Conservation (phyloP, 2,888 invertebrate species). For the Oasisia sp. region DNA sequence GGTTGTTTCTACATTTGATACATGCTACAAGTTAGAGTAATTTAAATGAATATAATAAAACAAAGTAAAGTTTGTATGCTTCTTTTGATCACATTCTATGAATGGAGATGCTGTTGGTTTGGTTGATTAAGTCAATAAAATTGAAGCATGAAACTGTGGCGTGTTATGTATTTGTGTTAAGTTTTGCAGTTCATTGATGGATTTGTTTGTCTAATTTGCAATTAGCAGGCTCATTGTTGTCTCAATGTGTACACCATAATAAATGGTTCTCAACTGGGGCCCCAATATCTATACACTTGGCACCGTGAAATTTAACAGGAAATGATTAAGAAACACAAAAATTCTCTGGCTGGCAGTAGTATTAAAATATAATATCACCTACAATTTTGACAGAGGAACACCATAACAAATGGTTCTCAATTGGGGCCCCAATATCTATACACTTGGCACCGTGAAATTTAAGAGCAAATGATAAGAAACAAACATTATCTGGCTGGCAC, state of each 20-base stretch:
- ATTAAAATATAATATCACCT: too few relatives aligned
- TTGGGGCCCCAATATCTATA: too few relatives aligned
- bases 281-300: too few relatives aligned
- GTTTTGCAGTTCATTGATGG: background rate
- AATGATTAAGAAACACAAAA: too few relatives aligned
- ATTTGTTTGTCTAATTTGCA: background rate
- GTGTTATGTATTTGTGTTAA: background rate
- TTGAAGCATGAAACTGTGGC: background rate
- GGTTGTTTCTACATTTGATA: conserved; percentile 4
- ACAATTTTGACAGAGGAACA: too few relatives aligned
- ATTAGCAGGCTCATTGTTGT: background rate
- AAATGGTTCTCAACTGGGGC: too few relatives aligned
- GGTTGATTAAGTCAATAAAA: background rate
- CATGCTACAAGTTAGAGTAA: background rate
- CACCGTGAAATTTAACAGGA: too few relatives aligned
- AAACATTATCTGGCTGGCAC: too few relatives aligned
- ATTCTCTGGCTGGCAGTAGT: too few relatives aligned
- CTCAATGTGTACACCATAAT: background rate
- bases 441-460: too few relatives aligned
- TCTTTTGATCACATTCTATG: background rate
- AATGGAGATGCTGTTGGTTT: background rate
- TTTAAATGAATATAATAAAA: background rate
- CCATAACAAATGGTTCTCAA: too few relatives aligned
- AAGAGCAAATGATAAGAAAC: too few relatives aligned
- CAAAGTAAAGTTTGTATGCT: background rate